Evolutionary conservation across 1,140 invertebrate genomes (phyloP), one percentile per base, ranked within the genome.

Genomic region (Drosophila kohkoa): DNA sequence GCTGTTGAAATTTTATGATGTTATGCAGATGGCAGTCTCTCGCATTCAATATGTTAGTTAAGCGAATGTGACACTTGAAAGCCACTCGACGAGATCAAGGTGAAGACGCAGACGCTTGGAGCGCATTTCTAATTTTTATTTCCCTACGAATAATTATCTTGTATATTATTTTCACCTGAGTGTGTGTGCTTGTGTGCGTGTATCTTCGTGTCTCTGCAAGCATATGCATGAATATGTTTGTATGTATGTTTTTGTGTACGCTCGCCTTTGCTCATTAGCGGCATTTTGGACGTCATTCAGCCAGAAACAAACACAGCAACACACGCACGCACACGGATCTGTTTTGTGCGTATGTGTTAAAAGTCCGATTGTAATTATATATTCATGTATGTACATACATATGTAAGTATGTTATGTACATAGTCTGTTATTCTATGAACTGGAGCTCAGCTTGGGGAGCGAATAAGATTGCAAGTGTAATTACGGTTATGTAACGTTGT

Each of bases 261-360:
- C 20, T 66, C 20, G 35, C 35, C 35, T 38, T 38, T 35, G 69
- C 75, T 85, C 78, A 86, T 86, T 86, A 86, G 82, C 82, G 82
- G 82, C 78, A 81, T 79, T 86, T 86, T 52, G 63, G 67, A 81
- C 75, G 82, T 86, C 79, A 86, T 65, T 69, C 77, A 72, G 28
- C 45, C 32, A 66, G 51, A 54, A 32, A 28, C 54, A 57, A 58
- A 66, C 15, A 45, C 16, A 66, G 20, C 20, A 11, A 46, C 48
- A 72, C 52, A 41, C 54, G 25, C 16, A 48, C 32, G 8, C 15
- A 60, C 7, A 51, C 51, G 55, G 4, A n/a, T 8, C 11, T 38
- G 8, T 38, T 3, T 25, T 1, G 8, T 38, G 35, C 35, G 35
- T 38, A 43, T 43, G n/a, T 43, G 41, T 5, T 43, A 5, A 13